A percentile compares a stretch with the other conserved stretches of the same genome.
These are phyloP conservation scores for Sinonovacula constricta DNA, from an alignment of 1,140 invertebrate species.

Conservation along the genomic window DNA sequence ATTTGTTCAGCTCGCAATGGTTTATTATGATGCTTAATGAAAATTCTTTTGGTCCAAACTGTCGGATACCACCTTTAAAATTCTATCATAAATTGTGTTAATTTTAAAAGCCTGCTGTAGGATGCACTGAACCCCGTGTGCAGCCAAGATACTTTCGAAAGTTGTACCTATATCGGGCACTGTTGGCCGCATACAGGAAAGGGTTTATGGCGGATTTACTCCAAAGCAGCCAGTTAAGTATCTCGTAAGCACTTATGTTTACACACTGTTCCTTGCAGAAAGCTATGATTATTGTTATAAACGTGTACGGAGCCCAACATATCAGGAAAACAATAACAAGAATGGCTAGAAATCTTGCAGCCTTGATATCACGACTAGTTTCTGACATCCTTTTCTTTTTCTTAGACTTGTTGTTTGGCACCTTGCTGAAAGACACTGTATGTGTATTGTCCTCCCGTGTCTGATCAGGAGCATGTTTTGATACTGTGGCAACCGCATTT, in stretches of 20 bases:
- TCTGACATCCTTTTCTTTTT: neutral
- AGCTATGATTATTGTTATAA: conserved; percentile 58
- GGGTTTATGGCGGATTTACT: conserved; percentile 70
- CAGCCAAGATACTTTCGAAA: too few species aligned
- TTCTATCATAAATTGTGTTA: too few species aligned
- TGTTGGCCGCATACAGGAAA: conserved; percentile 68
- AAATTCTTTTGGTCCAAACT: too few species aligned
- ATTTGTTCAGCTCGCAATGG: too few species aligned
- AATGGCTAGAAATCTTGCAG: conserved; percentile 56
- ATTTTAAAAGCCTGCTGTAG: too few species aligned
- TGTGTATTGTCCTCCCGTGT: too few species aligned
- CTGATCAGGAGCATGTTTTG: neutral
- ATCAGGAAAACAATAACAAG: conserved; percentile 58
- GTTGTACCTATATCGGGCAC: conserved; percentile 55
- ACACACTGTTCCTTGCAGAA: conserved; percentile 57
- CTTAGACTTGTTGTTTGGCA: neutral
- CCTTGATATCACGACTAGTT: conserved; percentile 53
- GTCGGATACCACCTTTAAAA: too few species aligned
- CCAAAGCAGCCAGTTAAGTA: conserved; percentile 70
- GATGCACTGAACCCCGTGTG: too few species aligned
- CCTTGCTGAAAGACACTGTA: too few species aligned
- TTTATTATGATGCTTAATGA: too few species aligned
- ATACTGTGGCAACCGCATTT: neutral
- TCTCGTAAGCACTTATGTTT: conserved; percentile 60
- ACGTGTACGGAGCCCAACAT: conserved; percentile 65